A percentile compares a stretch with the other conserved stretches of the same genome.
These are phyloP conservation scores for Halcyon leucocephala DNA, from an alignment of 2,797 vertebrate genomes.

Conservation along the genomic window DNA sequence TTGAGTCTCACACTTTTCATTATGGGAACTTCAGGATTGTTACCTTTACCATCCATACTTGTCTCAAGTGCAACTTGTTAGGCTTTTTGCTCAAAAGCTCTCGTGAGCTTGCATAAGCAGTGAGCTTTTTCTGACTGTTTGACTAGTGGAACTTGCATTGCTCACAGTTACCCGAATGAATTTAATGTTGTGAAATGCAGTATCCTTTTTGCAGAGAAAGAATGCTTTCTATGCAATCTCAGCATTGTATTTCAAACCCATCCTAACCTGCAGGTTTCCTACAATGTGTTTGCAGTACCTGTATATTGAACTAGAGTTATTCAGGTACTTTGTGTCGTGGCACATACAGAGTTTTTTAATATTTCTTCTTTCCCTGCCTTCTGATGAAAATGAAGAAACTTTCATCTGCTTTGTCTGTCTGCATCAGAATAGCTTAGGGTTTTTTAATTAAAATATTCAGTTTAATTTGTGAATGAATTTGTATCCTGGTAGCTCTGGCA, in stretches of 20 bases:
- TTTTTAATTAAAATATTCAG: not conserved
- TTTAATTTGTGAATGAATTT: not conserved
- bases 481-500: not conserved
- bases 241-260: slow-evolving; percentile 20
- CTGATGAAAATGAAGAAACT: not conserved
- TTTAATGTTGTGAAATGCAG: slow-evolving; percentile 25
- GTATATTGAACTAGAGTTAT: not conserved
- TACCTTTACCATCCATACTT: slow-evolving; percentile 5
- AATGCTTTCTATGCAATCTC: slow-evolving; percentile 14
- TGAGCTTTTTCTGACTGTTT: not conserved
- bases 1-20: not conserved
- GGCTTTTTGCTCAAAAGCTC: slow-evolving; percentile 5
- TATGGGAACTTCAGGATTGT: not conserved
- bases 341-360: not conserved
- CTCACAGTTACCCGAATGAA: slow-evolving; percentile 25
- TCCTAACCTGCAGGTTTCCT: not conserved
- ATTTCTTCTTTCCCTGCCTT: not conserved
- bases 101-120: slow-evolving; percentile 22
- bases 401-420: not conserved
- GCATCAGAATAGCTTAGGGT: not conserved
- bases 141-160: not conserved
- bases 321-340: not conserved
- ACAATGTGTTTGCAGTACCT: slow-evolving; percentile 12
- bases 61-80: not conserved
- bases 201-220: slow-evolving; percentile 3